phyloP scores from a whole-genome alignment of 2,113 vertebrate species.

The Mungos mungo region DNA sequence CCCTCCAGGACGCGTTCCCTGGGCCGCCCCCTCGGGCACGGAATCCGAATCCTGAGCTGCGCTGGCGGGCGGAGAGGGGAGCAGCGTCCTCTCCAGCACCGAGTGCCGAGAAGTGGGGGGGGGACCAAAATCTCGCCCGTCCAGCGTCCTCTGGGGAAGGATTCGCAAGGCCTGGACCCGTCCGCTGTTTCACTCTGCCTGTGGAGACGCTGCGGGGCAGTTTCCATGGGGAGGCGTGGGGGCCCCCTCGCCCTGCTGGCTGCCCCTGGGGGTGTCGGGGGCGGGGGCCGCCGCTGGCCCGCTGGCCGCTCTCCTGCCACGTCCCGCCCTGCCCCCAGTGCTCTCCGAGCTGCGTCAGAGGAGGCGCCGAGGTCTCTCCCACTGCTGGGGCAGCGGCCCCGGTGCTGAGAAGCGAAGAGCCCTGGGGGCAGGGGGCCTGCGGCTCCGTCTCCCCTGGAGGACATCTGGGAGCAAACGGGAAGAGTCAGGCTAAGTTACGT shows the following conservation, averaged over 20 bases:
- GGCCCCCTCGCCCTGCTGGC: fast-evolving
- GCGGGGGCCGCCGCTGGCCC: fast-evolving
- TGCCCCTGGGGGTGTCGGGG: not conserved
- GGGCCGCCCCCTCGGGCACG: fast-evolving
- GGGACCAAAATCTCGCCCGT: not conserved
- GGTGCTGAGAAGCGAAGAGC: not conserved
- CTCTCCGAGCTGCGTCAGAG: not conserved
- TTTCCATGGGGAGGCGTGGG: not conserved
- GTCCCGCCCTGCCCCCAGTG: fast-evolving
- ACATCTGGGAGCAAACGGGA: not conserved
- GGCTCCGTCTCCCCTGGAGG: not conserved
- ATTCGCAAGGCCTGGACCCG: not conserved
- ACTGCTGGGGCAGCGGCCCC: not conserved
- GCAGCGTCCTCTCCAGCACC: not conserved
- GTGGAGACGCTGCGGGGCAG: not conserved
- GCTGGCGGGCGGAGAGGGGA: fast-evolving
- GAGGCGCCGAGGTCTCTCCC: not conserved
- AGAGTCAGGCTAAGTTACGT: not conserved
- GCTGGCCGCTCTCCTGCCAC: not conserved
- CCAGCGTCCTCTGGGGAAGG: not conserved
- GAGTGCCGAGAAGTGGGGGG: fast-evolving
- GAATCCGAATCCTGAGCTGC: fast-evolving
- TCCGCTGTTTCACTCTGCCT: not conserved
- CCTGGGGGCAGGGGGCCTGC: too few relatives aligned
- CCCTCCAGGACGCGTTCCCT: not conserved